Evolutionary conservation across 2,113 vertebrate genomes (phyloP), one percentile per base, ranked within the genome.

Genomic region (Halichoeres trimaculatus): DNA sequence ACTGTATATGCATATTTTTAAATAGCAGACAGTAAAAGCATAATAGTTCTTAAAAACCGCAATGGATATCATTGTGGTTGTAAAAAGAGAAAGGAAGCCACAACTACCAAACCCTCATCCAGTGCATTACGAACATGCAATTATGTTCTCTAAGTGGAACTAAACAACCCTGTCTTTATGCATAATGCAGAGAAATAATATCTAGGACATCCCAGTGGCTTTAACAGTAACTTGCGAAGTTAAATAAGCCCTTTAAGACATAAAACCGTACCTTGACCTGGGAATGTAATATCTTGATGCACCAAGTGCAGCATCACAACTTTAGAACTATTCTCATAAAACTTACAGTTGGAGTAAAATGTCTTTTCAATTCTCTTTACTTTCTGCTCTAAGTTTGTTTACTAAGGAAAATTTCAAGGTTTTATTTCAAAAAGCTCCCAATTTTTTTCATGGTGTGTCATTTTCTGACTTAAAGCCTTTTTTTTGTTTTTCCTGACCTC

Each of bases 61-160:
- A 48, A 48, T 10, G 45, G 7, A 48, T 48, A 48, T 48, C 20
- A 50, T 13, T 38, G 16, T 26, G 38, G 26, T 57, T 20, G 13
- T 56, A 14, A 9, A 23, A 47, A 36, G 5, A 19, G 20, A 47
- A 43, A 69, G 41, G 13, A 58, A 58, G 43, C 55, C 5, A 9
- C 47, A 41, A 17, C 23, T 60, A 22, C 22, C 47, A 52, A 60
- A 60, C 36, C 35, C 23, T 59, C 56, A 57, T 2, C 23, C 3
- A 48, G n/a, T 10, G 34, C 14, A 70, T 43, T 9, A 12, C 52
- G 19, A n/a, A 19, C 45, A 48, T 48, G 50, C 69, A 53, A 71
- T 53, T 53, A 23, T 48, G 19, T 20, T 10, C 47, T 23, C 2
- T 30, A 47, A 56, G 3, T 38, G 19, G 35, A 56, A 11, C n/a